phyloP scores from a whole-genome alignment of 1,140 invertebrate genomes.

The Dryas iulia region DNA sequence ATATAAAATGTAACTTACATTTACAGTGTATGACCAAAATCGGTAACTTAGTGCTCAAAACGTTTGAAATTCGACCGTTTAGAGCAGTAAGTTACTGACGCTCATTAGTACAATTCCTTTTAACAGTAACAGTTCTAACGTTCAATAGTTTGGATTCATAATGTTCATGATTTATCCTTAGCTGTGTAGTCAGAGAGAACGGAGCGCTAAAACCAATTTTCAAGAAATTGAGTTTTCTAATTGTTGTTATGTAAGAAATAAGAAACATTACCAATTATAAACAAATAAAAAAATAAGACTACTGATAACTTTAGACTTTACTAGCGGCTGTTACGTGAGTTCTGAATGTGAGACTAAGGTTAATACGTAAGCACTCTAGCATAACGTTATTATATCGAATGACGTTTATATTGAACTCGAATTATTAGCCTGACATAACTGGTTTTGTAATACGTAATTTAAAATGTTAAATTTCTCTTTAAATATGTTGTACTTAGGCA shows the following conservation, averaged over 20 bases:
- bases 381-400: conserved; percentile 24
- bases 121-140: too few relatives aligned
- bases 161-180: too few relatives aligned
- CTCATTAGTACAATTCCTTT: too few relatives aligned
- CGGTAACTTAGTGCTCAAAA: background rate
- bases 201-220: background rate
- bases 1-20: background rate
- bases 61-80: too few relatives aligned
- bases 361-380: conserved; percentile 9
- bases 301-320: background rate
- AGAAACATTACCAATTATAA: background rate
- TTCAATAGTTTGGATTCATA: too few relatives aligned
- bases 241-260: background rate
- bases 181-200: too few relatives aligned
- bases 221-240: background rate
- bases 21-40: background rate
- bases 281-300: background rate
- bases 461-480: background rate
- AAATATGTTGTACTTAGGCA: conserved; percentile 29
- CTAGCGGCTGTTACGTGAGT: background rate
- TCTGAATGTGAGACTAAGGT: background rate
- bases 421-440: background rate
- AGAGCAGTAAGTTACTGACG: too few relatives aligned
- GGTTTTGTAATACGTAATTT: background rate
- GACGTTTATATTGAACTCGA: conserved; percentile 16